Evolutionary conservation across 2,113 vertebrate species (phyloP).

Genomic region (Gobius niger): DNA sequence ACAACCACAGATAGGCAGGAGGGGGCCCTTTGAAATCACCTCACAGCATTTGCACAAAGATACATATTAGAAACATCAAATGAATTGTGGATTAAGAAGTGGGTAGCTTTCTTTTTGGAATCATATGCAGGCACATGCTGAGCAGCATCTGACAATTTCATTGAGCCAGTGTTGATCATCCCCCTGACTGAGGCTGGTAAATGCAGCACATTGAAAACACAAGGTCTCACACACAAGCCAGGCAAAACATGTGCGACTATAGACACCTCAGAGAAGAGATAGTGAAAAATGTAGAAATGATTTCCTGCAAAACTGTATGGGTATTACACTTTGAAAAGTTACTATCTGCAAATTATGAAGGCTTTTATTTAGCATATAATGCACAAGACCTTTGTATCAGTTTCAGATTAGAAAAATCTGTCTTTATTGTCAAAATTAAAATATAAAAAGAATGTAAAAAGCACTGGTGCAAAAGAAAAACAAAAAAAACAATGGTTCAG

Average conservation of each 20-base stretch:
- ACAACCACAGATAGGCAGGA: background rate
- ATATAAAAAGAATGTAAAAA: too few relatives aligned
- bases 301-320: too few relatives aligned
- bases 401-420: too few relatives aligned
- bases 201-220: slow-evolving; percentile 39
- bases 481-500: too few relatives aligned
- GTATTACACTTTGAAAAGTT: too few relatives aligned
- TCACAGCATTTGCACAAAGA: background rate
- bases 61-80: background rate
- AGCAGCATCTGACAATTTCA: slow-evolving; percentile 62
- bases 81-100: background rate
- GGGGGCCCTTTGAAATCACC: background rate
- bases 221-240: slow-evolving; percentile 35
- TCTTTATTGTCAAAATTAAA: too few relatives aligned
- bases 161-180: slow-evolving; percentile 64
- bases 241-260: background rate
- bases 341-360: too few relatives aligned
- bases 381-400: too few relatives aligned
- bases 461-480: too few relatives aligned
- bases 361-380: too few relatives aligned
- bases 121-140: slow-evolving; percentile 9
- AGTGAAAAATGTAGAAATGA: too few relatives aligned
- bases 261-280: slow-evolving; percentile 10
- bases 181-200: slow-evolving; percentile 14
- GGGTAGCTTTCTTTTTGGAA: background rate